Percentiles rank a stretch among this genome's conserved stretches.
Conservation (phyloP, 2,113 vertebrate species). For the Pogonocichla stellata region DNA sequence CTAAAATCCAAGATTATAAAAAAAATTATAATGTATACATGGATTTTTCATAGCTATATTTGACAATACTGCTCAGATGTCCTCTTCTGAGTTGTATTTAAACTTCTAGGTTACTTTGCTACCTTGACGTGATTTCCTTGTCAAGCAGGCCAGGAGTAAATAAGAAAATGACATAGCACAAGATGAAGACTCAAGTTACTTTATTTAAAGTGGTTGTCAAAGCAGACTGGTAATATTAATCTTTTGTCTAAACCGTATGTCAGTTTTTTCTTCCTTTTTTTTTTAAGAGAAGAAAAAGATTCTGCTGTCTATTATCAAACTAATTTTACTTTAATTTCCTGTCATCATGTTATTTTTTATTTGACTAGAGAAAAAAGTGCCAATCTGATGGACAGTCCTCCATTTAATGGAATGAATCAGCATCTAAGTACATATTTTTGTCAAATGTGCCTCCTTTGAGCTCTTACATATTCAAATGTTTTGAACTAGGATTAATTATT, state of each 20-base stretch:
- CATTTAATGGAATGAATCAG: neutral
- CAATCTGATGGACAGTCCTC: neutral
- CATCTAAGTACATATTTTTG: neutral
- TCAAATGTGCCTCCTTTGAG: neutral
- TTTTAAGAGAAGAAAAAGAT: neutral
- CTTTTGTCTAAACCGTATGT: neutral
- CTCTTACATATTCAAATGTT: neutral
- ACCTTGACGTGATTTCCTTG: neutral
- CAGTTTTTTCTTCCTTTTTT: neutral
- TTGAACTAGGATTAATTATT: neutral
- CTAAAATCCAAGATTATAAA: neutral
- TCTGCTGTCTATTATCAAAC: neutral
- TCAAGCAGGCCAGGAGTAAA: neutral
- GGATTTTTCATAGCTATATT: neutral
- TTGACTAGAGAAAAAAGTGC: neutral
- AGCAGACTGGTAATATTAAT: neutral
- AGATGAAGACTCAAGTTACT: neutral
- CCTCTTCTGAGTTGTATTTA: neutral
- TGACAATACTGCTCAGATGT: neutral
- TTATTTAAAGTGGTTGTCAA: neutral
- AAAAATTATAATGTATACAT: neutral
- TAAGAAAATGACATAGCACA: neutral
- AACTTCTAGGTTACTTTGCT: neutral
- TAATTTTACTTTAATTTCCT: constrained; percentile 19
- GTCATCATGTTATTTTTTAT: neutral